A percentile compares a stretch with the other conserved stretches of the same genome.
phyloP scores from a whole-genome alignment of 2,113 vertebrate genomes.

The Arenaria interpres region DNA sequence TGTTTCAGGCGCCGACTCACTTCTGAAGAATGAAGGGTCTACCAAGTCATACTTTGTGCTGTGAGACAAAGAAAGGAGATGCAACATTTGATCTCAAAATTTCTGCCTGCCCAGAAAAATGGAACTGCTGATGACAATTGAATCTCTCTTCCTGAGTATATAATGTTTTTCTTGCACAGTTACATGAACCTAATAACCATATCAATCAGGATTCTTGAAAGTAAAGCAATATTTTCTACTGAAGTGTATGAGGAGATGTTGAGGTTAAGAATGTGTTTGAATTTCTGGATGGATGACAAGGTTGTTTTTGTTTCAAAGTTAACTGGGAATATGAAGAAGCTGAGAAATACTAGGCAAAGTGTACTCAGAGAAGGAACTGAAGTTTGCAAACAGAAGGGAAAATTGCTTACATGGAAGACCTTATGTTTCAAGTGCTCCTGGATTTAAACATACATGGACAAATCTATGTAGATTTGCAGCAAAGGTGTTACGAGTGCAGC shows the following conservation, averaged over 20 bases:
- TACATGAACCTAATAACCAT: constrained; percentile 67
- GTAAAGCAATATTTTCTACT: constrained; percentile 40
- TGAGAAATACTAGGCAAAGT: constrained; percentile 8
- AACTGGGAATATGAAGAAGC: constrained; percentile 26
- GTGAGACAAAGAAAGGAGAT: constrained; percentile 41
- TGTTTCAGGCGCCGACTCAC: neutral
- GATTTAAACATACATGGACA: neutral
- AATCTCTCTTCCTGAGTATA: constrained; percentile 36
- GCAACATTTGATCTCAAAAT: constrained; percentile 66
- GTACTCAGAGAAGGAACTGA: constrained; percentile 11
- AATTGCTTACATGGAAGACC: constrained; percentile 6
- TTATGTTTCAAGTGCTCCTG: constrained; percentile 8
- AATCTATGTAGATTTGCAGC: neutral
- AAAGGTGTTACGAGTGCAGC: neutral
- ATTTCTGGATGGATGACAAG: constrained; percentile 49
- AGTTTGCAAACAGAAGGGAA: constrained; percentile 15
- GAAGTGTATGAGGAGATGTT: constrained; percentile 34
- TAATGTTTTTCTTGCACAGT: constrained; percentile 53
- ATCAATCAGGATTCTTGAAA: constrained; percentile 67
- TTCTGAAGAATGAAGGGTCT: constrained; percentile 50
- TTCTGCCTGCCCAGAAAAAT: constrained; percentile 39
- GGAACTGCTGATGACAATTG: constrained; percentile 48
- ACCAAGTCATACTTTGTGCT: constrained; percentile 27
- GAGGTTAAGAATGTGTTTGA: constrained; percentile 66
- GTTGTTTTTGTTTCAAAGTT: constrained; percentile 56